Base-by-base conservation (phyloP, 2,113 vertebrate genomes). In the Salvelinus fontinalis region DNA sequence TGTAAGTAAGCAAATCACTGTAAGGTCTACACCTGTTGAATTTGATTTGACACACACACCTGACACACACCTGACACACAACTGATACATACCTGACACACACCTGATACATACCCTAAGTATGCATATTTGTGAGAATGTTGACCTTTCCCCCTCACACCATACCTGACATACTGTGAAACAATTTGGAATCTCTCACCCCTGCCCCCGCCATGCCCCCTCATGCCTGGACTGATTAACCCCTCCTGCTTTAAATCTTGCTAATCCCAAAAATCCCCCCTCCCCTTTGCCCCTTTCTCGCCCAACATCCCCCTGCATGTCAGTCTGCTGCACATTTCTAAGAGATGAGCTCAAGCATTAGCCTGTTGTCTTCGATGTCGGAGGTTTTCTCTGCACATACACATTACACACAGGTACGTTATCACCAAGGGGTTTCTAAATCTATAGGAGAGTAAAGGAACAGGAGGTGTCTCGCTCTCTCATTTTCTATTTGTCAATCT, bases 151-250 rank as follows among this genome's bases (percentile, higher is more conserved):
- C 39, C 5, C 73, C n/a, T 1, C 73, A 74, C 78, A 81, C 75
- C 81, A 75, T 80, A 72, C 64, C 71, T 75, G 73, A 60, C 82
- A 83, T 81, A 81, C 73, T 82, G 64, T 80, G 73, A 72, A 84
- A 80, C 59, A 82, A 75, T 48, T 54, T 72, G 59, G 67, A 62
- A 77, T 81, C 79, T 86, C 81, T 70, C 80, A 16, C 57, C 59
- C 13, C 5, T 18, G 16, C 27, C 2, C 79, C 70, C 78, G 18
- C 59, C 16, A 54, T 14, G 54, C 71, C 18, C 4, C 75, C 68
- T 86, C 82, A 77, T 75, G 90, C 73, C 80, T 84, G 79, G 81
- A 87, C 87, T 39, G 51, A 76, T 70, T 24, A 57, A 16, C 54
- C 5, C n/a, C 48, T n/a, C 11, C 13, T 20, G 71, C 22, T 5